phyloP scores from a whole-genome alignment of 2,113 vertebrate genomes.

The Camelus bactrianus region DNA sequence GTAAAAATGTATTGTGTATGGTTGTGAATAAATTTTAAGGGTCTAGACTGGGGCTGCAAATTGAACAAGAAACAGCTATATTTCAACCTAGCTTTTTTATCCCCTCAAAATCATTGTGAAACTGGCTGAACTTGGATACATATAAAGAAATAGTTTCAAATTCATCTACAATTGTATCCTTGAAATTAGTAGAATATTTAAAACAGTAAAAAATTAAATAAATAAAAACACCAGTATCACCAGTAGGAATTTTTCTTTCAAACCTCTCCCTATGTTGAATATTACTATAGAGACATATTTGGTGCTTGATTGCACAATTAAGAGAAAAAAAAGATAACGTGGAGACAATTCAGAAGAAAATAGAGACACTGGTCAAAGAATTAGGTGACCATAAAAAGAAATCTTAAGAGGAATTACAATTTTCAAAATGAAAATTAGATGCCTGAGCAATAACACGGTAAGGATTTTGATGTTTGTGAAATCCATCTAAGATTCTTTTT shows the following conservation, averaged over 20 bases:
- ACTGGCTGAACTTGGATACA: background rate
- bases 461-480: background rate
- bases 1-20: background rate
- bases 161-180: background rate
- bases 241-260: background rate
- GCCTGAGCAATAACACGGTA: background rate
- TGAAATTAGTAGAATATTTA: constrained; percentile 20
- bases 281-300: background rate
- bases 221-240: background rate
- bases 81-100: background rate
- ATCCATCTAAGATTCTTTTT: background rate
- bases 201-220: background rate
- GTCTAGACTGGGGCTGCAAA: background rate
- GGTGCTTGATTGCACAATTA: background rate
- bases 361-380: background rate
- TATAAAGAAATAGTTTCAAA: background rate
- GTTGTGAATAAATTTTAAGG: constrained; percentile 18
- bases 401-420: background rate
- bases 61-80: background rate
- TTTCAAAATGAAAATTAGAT: constrained; percentile 5
- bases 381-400: background rate
- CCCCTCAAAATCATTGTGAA: background rate
- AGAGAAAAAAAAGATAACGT: background rate
- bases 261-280: background rate
- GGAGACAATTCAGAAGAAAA: background rate